Evolutionary conservation across 2,888 invertebrate species (phyloP), one percentile per base, ranked within the genome.

Genomic region (Eupithecia subfuscata): DNA sequence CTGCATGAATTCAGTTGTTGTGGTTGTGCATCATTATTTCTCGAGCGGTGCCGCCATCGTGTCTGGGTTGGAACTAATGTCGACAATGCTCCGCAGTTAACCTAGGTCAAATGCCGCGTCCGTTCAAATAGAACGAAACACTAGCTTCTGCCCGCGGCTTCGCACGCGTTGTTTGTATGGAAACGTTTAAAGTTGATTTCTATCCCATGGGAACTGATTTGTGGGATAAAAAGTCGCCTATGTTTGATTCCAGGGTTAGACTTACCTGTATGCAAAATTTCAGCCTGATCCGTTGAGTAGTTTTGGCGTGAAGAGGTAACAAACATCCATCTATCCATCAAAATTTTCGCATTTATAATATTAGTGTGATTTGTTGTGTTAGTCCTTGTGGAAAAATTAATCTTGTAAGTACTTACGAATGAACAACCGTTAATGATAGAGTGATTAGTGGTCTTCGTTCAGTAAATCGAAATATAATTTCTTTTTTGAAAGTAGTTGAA

Each of bases 51-150:
- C 37, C 73, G 64, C 73, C 73, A 48, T 9, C n/a, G 2, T 69
- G 73, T 74, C 73, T 74, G 69, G 14, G 64, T 34, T 34, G 64
- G 52, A 69, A 40, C 64, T 1, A 64, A 68, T 22, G 43, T 45
- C 68, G 43, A 43, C 68, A 68, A 22, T 9, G 60, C 18, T 25
- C 68, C 18, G 18, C 37, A 67, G 71, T 72, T 67, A 48, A 72
- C 65, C 63, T 37, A 72, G 71, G 67, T 72, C 71, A 60, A 48
- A 70, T 40, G 25, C 40, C 22, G 64, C 34, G 8, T 72, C 25
- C 52, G 52, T n/a, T 65, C 14, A 22, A 22, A 18, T 34, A 34
- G 30, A 18, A 34, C 18, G 34, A 64, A 30, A 8, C 34, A 64
- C n/a, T n/a, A n/a, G n/a, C n/a, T n/a, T n/a, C n/a, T n/a, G n/a